phyloP scores from a whole-genome alignment of 2,888 invertebrate genomes.

The Caenorhabditis auriculariae region DNA sequence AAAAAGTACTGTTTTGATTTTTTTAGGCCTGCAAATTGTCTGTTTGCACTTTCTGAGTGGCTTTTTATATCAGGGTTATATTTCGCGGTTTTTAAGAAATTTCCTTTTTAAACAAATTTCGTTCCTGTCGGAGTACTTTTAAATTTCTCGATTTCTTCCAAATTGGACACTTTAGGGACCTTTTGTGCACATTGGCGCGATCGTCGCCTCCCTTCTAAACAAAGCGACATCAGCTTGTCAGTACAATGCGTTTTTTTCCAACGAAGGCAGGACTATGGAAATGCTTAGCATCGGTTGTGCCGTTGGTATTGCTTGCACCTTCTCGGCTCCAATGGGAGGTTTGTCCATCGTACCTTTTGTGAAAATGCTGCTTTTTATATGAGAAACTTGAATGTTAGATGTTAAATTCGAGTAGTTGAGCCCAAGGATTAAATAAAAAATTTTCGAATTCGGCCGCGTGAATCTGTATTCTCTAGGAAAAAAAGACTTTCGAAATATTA shows the following conservation, averaged over 20 bases:
- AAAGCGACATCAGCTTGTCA: slow-evolving; percentile 37
- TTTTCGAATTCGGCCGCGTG: too few relatives aligned
- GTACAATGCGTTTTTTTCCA: slow-evolving; percentile 51
- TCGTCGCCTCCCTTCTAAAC: slow-evolving; percentile 86
- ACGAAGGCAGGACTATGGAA: slow-evolving; percentile 76
- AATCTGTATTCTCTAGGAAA: too few relatives aligned
- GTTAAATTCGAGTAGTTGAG: too few relatives aligned
- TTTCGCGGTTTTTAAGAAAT: background rate
- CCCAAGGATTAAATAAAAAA: too few relatives aligned
- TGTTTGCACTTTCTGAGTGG: background rate
- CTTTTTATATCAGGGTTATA: background rate
- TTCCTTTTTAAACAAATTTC: background rate
- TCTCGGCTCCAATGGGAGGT: slow-evolving; percentile 94
- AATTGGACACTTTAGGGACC: too few relatives aligned
- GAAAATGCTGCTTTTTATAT: slow-evolving; percentile 1
- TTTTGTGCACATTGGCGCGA: slow-evolving; percentile 97
- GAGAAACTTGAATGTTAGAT: too few relatives aligned
- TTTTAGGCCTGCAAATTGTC: background rate
- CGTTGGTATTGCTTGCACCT: slow-evolving; percentile 89
- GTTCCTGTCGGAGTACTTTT: background rate
- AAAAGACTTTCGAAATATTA: too few relatives aligned
- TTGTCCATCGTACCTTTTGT: background rate
- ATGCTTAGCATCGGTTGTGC: slow-evolving; percentile 97
- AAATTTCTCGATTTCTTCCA: too few relatives aligned
- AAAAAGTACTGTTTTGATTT: background rate